Conservation (phyloP, 1,140 invertebrate species). For the Andrena cerasifolii region DNA sequence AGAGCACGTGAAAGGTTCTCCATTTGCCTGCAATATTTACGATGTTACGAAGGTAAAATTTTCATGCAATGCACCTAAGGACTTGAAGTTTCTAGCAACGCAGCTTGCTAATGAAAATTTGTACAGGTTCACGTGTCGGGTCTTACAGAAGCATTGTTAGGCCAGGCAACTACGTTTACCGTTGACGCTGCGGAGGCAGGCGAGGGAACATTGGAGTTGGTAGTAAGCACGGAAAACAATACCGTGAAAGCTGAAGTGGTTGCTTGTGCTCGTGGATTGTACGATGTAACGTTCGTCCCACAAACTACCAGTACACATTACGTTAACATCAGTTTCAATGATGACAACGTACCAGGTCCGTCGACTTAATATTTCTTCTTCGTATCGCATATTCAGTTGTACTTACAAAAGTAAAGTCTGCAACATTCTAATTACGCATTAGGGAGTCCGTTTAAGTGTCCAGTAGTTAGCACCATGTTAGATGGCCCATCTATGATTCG, state of each 20-base stretch:
- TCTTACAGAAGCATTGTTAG: slow-evolving; percentile 83
- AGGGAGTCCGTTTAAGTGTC: slow-evolving; percentile 94
- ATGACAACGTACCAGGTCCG: slow-evolving; percentile 91
- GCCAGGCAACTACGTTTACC: slow-evolving; percentile 93
- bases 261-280: slow-evolving; percentile 94
- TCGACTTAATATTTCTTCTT: not conserved
- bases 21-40: slow-evolving; percentile 96
- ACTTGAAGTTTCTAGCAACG: not conserved
- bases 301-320: slow-evolving; percentile 94
- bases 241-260: slow-evolving; percentile 94
- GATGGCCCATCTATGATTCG: slow-evolving; percentile 81
- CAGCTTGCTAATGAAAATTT: not conserved
- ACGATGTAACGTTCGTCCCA: slow-evolving; percentile 98
- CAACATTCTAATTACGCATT: slow-evolving; percentile 23
- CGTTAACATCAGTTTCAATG: slow-evolving; percentile 98
- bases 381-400: not conserved
- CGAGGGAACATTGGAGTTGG: slow-evolving; percentile 96
- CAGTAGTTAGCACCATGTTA: slow-evolving; percentile 79
- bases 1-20: slow-evolving; percentile 93
- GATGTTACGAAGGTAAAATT: slow-evolving; percentile 90
- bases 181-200: slow-evolving; percentile 98
- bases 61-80: not conserved
- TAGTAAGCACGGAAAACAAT: slow-evolving; percentile 94
- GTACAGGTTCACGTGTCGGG: slow-evolving; percentile 78
- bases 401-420: slow-evolving; percentile 3